Evolutionary conservation across 2,888 invertebrate species (phyloP), one percentile per base, ranked within the genome.

Genomic region (Pharmacophagus antenor): DNA sequence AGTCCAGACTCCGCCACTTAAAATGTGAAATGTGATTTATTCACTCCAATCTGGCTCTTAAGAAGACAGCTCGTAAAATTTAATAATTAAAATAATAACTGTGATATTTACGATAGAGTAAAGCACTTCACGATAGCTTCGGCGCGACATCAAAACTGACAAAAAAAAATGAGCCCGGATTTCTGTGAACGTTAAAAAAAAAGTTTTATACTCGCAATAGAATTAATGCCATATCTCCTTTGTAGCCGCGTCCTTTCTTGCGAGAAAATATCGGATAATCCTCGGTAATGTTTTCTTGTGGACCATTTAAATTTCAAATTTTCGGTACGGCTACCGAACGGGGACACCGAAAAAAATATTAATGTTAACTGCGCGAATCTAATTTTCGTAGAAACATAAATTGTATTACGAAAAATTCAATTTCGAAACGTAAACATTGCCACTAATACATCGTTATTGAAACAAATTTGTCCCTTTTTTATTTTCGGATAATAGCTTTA

Each of bases 301-400:
- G 22, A 18, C 31, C 22, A 58, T 58, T 58, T 51, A 42, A 58
- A 58, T 58, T 51, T 44, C 44, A 58, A 58, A 51, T 58, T 58
- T 46, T 8, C 10, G n/a, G n/a, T 44, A 17, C 42, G 42, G 42
- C 6, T 18, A 8, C 15, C n/a, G 18, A 18, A 6, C 18, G 18
- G 2, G 10, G 42, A n/a, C n/a, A n/a, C n/a, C 18, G 17, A 6
- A 8, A 37, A 37, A 18, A 18, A 20, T 44, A 7, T 44, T 18
- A 18, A 18, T 20, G 53, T 44, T 23, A 22, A 17, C 44, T 42
- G 8, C 44, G 54, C 27, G 18, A 18, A 44, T 46, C 44, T 54
- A 54, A 54, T 54, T 54, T 54, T 54, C 12, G 22, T 44, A 54
- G 15, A 54, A 27, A 44, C 18, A n/a, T 2, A 44, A 44, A n/a